Evolutionary conservation across 2,797 vertebrate genomes (phyloP), one percentile per base, ranked within the genome.

Genomic region (Arctocebus calabarensis): DNA sequence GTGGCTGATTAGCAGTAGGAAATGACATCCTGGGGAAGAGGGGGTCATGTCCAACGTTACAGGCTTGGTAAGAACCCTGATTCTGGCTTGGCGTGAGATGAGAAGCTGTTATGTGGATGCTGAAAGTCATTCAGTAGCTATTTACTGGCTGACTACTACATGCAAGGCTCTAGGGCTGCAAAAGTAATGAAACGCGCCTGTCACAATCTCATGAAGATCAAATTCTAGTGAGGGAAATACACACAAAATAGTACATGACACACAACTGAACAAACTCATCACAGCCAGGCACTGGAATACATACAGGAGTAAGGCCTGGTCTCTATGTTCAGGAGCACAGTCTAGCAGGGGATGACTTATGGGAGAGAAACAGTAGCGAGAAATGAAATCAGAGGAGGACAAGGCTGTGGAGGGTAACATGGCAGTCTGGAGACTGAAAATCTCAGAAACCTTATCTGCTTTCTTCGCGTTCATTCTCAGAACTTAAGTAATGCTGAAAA

Each of bases 231-330:
- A 45, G 13, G 45, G n/a, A 55, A 20, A 48, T 12, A 25, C 1
- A 68, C 43, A 48, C 29, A 81, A 5, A 40, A 6, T 55, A 61
- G 82, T 7, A 7, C 3, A 48, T 0, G 25, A 62, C 12, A 22
- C 27, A 81, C 22, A 37, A 29, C 22, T 22, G 27, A 77, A 71
- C 12, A 8, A 27, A 79, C 29, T 0, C 10, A 23, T 20, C 17
- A 9, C 7, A 55, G 86, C 52, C 7, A 40, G 52, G 81, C 37
- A 17, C 13, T 10, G 5, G 57, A 43, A 29, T 0, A 2, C 66
- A 29, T 29, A 32, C 45, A 4, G 0, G 7, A 61, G 73, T 20
- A 27, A 37, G 66, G 13, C 9, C 3, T 0, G 12, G 75, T 22
- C 40, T 37, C n/a, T 4, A 29, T 0, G 13, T 14, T 22, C 29